Evolutionary conservation across 1,140 invertebrate genomes (phyloP), one percentile per base, ranked within the genome.

Genomic region (Drosophila ambigua): DNA sequence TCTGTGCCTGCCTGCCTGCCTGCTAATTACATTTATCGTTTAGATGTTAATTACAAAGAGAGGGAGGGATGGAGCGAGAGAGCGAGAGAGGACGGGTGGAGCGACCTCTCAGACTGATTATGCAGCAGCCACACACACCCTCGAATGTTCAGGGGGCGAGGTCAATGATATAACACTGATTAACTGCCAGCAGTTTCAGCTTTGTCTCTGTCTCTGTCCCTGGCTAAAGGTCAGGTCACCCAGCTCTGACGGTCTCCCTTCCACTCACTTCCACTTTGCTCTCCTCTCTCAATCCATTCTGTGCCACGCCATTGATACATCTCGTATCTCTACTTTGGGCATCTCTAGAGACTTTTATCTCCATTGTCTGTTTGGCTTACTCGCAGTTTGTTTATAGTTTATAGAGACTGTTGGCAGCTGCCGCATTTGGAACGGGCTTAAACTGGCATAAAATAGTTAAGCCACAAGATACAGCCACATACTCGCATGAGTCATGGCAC

Each of bases 1-100:
- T 3, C 35, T 39, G 35, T 39, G 35, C 35, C 35, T 39, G 11
- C 9, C 31, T 13, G 35, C 35, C 67, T 48, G 31, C 24, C 41
- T 51, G 62, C 80, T 84, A 84, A 84, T 84, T 84, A 52, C 80
- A 84, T 84, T 84, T 84, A 84, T 84, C 80, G 76, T 66, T 84
- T 76, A 84, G 60, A 84, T 84, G 80, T 84, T 84, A 84, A 84
- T 84, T 84, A 84, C 80, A 62, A 71, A 61, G 68, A 71, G 64
- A 66, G 51, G 49, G 77, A 48, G 77, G 63, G 62, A 59, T 66
- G 45, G 72, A 53, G 75, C 24, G 20, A 41, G 53, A 20, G 20
- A 23, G 20, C 26, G 53, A 20, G 20, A 23, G 15, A 13, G 48
- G 15, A 15, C 26, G 44, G 8, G 43, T 65, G 61, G 11, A 39